phyloP scores from a whole-genome alignment of 2,797 vertebrate genomes.

The Zenarchopterus dispar region DNA sequence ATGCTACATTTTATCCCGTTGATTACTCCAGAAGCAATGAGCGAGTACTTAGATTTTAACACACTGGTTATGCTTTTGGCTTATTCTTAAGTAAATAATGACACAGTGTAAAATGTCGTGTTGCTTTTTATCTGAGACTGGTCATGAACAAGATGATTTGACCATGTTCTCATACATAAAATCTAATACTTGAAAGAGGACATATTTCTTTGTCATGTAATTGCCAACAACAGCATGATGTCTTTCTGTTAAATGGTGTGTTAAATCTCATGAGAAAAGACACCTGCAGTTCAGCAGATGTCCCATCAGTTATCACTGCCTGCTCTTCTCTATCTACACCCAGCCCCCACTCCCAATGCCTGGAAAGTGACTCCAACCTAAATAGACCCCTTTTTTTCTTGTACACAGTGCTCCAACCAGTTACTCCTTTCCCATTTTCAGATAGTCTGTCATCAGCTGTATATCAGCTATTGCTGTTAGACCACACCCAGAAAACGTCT shows the following conservation, averaged over 20 bases:
- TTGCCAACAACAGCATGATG: constrained; percentile 46
- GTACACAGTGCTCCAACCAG: constrained; percentile 1
- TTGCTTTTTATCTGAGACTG: too few species aligned
- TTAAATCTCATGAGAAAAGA: constrained; percentile 73
- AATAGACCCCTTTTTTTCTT: constrained; percentile 30
- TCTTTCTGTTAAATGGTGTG: constrained; percentile 79
- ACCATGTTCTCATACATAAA: too few species aligned
- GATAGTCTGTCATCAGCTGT: background rate
- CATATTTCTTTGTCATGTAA: too few species aligned
- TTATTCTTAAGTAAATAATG: too few species aligned
- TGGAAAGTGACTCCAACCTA: constrained; percentile 30
- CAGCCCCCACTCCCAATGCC: constrained; percentile 44
- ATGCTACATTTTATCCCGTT: too few species aligned
- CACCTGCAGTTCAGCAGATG: constrained; percentile 84
- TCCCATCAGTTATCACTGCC: constrained; percentile 81
- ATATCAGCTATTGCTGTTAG: constrained; percentile 16
- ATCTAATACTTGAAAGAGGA: too few species aligned
- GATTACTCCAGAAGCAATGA: too few species aligned
- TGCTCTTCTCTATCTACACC: constrained; percentile 54
- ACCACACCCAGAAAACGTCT: constrained; percentile 8
- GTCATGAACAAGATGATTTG: too few species aligned
- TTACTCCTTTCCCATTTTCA: constrained; percentile 2
- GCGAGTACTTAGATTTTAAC: too few species aligned
- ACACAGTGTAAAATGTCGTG: too few species aligned
- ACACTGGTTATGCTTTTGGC: too few species aligned